A percentile compares a stretch with the other conserved stretches of the same genome.
These are phyloP conservation scores for Siderastrea siderea DNA, from an alignment of 92 coral and sea anemone species.

Conservation along the genomic window DNA sequence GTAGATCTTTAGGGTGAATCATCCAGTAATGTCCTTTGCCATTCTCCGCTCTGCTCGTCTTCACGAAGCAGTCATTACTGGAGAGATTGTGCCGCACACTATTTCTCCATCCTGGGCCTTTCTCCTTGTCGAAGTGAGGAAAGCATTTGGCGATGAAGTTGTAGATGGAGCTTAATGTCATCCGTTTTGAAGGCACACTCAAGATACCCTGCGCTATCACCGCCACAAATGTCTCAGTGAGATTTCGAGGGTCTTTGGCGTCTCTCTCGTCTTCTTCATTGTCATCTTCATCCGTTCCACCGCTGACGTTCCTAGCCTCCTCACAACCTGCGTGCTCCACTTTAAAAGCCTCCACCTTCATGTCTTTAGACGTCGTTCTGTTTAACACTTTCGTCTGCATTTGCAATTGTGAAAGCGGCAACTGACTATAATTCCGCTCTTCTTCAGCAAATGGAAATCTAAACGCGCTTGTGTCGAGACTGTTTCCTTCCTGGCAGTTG, in stretches of 20 bases:
- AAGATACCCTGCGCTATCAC: slow-evolving; percentile 97
- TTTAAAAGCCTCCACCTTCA: slow-evolving; percentile 28
- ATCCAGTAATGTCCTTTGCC: slow-evolving; percentile 99
- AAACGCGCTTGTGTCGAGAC: slow-evolving; percentile 61
- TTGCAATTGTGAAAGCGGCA: slow-evolving; percentile 42
- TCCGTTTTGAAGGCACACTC: slow-evolving; percentile 96
- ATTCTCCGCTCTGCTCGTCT: slow-evolving; percentile 99
- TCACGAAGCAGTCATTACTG: slow-evolving; percentile 99
- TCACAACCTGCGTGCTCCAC: slow-evolving; percentile 38
- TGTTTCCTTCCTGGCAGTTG: slow-evolving; percentile 6
- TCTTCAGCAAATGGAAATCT: slow-evolving; percentile 69
- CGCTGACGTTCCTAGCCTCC: not conserved
- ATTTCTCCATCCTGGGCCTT: slow-evolving; percentile 99
- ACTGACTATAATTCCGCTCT: slow-evolving; percentile 61
- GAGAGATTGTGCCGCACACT: slow-evolving; percentile 98
- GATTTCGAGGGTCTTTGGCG: slow-evolving; percentile 73
- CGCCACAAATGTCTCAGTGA: slow-evolving; percentile 96
- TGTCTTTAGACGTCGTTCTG: slow-evolving; percentile 14
- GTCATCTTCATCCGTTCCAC: slow-evolving; percentile 53
- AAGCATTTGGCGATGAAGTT: slow-evolving; percentile 89
- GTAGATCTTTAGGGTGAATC: slow-evolving; percentile 99
- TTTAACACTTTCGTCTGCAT: slow-evolving; percentile 23
- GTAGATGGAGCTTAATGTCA: slow-evolving; percentile 98
- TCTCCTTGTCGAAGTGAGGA: slow-evolving; percentile 98
- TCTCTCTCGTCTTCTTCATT: slow-evolving; percentile 71